phyloP scores from a whole-genome alignment of 1,140 invertebrate genomes.

The Magallana gigas region DNA sequence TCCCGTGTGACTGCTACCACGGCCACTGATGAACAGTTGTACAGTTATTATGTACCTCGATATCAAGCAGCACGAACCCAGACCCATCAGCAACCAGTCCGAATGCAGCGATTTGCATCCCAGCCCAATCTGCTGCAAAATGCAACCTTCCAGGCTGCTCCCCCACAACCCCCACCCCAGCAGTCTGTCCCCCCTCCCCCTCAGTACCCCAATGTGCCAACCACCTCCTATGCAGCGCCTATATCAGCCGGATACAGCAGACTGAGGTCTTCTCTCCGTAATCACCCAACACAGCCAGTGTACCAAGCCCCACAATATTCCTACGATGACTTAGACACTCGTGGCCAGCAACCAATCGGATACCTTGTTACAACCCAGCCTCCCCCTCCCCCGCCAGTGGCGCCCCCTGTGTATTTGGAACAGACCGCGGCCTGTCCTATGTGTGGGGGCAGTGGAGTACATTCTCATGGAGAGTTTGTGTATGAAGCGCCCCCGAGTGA shows the following conservation, averaged over 20 bases:
- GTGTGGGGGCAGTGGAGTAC: slow-evolving; percentile 65
- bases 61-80: slow-evolving; percentile 45
- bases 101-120: slow-evolving; percentile 59
- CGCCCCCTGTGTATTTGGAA: not conserved
- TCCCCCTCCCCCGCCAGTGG: not conserved
- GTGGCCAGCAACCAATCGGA: slow-evolving; percentile 40
- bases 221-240: slow-evolving; percentile 42
- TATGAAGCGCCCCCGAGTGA: slow-evolving; percentile 56
- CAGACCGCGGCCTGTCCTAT: slow-evolving; percentile 62
- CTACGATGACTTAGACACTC: slow-evolving; percentile 60
- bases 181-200: slow-evolving; percentile 28
- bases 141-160: slow-evolving; percentile 37
- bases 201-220: slow-evolving; percentile 36
- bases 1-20: slow-evolving; percentile 52
- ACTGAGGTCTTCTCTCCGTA: not conserved
- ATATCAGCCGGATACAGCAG: slow-evolving; percentile 42
- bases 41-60: slow-evolving; percentile 58
- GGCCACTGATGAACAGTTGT: slow-evolving; percentile 56
- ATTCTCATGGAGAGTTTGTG: slow-evolving; percentile 68
- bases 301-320: slow-evolving; percentile 56
- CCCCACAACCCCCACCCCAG: slow-evolving; percentile 34
- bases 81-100: slow-evolving; percentile 14
- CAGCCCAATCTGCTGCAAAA: slow-evolving; percentile 46
- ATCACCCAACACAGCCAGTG: not conserved
- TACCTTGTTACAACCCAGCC: slow-evolving; percentile 44